phyloP scores from a whole-genome alignment of 1,140 invertebrate species.

The Macrobrachium rosenbergii region DNA sequence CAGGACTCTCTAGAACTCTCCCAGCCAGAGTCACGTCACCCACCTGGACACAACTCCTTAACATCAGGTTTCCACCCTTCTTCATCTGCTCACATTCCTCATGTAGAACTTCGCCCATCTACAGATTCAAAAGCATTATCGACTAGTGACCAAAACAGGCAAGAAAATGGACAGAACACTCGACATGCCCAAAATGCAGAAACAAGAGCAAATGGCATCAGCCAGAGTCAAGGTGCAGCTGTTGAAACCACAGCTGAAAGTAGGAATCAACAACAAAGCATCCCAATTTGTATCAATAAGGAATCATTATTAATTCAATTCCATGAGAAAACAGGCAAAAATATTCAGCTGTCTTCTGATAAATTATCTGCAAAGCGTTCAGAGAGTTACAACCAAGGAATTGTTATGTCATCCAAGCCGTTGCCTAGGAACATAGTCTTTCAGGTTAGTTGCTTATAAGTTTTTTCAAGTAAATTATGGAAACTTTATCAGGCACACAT shows the following conservation, averaged over 20 bases:
- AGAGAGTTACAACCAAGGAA: constrained; percentile 83
- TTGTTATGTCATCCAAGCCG: constrained; percentile 77
- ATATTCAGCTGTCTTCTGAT: constrained; percentile 78
- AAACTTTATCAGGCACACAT: too few species aligned
- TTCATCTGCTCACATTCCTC: constrained; percentile 44
- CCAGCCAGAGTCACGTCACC: constrained; percentile 48
- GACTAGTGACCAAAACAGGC: constrained; percentile 47
- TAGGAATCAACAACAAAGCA: constrained; percentile 10
- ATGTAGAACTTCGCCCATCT: constrained; percentile 11
- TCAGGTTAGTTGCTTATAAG: constrained; percentile 69
- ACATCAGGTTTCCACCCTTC: constrained; percentile 53
- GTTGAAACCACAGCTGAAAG: constrained; percentile 20
- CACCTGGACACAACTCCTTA: constrained; percentile 27
- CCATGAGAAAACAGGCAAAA: constrained; percentile 78
- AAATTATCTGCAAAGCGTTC: constrained; percentile 77
- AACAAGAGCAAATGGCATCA: neutral
- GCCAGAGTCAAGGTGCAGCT: neutral
- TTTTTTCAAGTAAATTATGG: neutral
- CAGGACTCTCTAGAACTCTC: constrained; percentile 69
- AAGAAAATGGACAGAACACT: constrained; percentile 36
- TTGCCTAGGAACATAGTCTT: constrained; percentile 77
- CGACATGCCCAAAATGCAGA: constrained; percentile 24
- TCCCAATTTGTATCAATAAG: constrained; percentile 34
- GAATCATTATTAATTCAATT: constrained; percentile 67
- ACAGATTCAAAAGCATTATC: constrained; percentile 12